Percentiles rank a stretch among this genome's conserved stretches.
Evolutionary conservation across 2,888 invertebrate species (phyloP).

Genomic region (Apotomis turbidana): DNA sequence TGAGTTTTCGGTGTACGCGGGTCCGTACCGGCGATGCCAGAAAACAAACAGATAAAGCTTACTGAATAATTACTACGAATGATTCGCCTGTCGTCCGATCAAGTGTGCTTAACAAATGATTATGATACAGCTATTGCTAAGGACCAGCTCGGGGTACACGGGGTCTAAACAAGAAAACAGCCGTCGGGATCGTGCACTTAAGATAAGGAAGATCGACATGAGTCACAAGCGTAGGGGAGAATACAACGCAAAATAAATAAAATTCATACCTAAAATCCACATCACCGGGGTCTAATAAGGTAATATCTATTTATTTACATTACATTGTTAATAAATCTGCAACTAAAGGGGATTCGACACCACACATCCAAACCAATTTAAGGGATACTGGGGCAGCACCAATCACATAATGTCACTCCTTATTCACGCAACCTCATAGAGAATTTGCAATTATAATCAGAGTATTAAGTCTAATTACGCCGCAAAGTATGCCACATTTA

Average conservation of each 20-base stretch:
- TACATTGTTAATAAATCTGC: slow-evolving; percentile 65
- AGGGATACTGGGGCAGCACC: slow-evolving; percentile 80
- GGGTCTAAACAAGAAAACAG: slow-evolving; percentile 44
- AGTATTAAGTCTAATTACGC: slow-evolving; percentile 19
- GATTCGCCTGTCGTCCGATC: slow-evolving; percentile 54
- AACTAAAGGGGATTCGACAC: slow-evolving; percentile 67
- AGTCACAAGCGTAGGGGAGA: slow-evolving; percentile 61
- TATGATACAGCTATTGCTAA: slow-evolving; percentile 56
- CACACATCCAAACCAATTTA: slow-evolving; percentile 72
- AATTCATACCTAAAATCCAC: slow-evolving; percentile 63
- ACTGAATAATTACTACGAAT: slow-evolving; percentile 59
- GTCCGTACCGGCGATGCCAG: slow-evolving; percentile 80
- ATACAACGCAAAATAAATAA: slow-evolving; percentile 64
- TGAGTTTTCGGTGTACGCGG: slow-evolving; percentile 61
- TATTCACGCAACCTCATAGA: slow-evolving; percentile 76
- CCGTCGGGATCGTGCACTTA: slow-evolving; percentile 47
- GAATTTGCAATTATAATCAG: slow-evolving; percentile 43
- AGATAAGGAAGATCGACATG: slow-evolving; percentile 52
- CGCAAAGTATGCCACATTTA: slow-evolving; percentile 30
- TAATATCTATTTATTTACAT: slow-evolving; percentile 54
- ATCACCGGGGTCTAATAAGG: slow-evolving; percentile 63
- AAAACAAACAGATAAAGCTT: slow-evolving; percentile 84
- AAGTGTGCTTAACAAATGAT: slow-evolving; percentile 57
- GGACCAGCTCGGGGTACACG: slow-evolving; percentile 49
- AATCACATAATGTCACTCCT: slow-evolving; percentile 77